These are phyloP conservation scores for Lasiurus borealis DNA, from an alignment of 2,113 vertebrate species.

Conservation along the genomic window DNA sequence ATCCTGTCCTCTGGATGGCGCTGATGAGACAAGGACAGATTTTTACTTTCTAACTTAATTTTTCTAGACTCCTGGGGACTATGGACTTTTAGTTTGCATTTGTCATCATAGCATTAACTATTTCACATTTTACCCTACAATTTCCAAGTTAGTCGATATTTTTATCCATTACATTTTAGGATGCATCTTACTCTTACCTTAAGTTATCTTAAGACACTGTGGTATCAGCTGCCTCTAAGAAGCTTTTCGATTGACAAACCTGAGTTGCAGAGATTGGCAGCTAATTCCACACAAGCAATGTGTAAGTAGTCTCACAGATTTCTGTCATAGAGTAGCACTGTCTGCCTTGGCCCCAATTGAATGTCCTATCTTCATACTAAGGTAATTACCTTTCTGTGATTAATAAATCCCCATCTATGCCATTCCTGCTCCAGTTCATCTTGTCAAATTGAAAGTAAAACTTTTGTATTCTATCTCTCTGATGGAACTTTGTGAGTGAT, in stretches of 20 bases:
- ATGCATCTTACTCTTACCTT: neutral
- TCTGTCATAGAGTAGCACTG: neutral
- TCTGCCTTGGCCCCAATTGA: neutral
- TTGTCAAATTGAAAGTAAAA: slow-evolving; percentile 2
- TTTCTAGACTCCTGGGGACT: neutral
- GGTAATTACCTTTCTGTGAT: slow-evolving; percentile 7
- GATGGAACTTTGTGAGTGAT: neutral
- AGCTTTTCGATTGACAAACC: neutral
- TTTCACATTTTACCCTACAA: neutral
- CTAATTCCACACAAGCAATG: neutral
- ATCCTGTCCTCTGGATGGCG: neutral
- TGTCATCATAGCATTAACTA: neutral
- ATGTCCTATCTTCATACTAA: neutral
- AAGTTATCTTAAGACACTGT: neutral
- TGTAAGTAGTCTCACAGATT: neutral
- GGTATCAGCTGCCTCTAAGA: neutral
- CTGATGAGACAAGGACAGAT: neutral
- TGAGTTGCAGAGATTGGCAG: neutral
- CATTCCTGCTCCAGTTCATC: neutral
- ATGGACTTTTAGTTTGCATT: neutral
- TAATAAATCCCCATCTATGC: neutral
- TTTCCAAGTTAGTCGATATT: slow-evolving; percentile 35
- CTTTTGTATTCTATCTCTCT: neutral
- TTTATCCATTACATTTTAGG: neutral
- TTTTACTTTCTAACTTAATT: slow-evolving; percentile 11